These are phyloP conservation scores for Seladonia tumulorum DNA, from an alignment of 2,888 invertebrate genomes.

Conservation along the genomic window DNA sequence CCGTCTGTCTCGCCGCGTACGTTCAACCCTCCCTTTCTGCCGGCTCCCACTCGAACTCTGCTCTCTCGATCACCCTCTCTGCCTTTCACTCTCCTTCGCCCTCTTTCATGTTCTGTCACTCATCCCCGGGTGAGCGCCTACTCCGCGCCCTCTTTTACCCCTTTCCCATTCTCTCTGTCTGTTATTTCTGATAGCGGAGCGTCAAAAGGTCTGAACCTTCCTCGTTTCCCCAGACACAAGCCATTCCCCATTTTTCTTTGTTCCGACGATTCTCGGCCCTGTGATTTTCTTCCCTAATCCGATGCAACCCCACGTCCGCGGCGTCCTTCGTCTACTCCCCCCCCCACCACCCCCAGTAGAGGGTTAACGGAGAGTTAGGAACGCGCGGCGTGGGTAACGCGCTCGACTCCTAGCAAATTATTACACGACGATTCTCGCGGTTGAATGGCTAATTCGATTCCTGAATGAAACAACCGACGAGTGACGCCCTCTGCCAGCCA, in stretches of 20 bases:
- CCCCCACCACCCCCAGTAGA: not conserved
- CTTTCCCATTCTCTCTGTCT: conserved; percentile 3
- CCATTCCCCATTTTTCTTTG: conserved; percentile 36
- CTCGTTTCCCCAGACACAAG: conserved; percentile 38
- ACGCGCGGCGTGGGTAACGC: not conserved
- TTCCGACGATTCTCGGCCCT: conserved; percentile 35
- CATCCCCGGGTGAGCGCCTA: not conserved
- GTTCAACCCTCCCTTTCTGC: conserved; percentile 39
- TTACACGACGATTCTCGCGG: conserved; percentile 47
- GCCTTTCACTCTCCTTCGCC: conserved; percentile 32
- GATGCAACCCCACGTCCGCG: not conserved
- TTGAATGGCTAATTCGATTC: conserved; percentile 56
- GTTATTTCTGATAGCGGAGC: conserved; percentile 30
- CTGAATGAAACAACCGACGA: conserved; percentile 35
- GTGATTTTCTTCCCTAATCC: conserved; percentile 33
- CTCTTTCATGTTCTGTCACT: conserved; percentile 26
- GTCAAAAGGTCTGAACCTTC: conserved; percentile 47
- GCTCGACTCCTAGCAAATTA: conserved; percentile 41
- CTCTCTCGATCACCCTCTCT: conserved; percentile 53
- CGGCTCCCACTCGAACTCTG: conserved; percentile 52
- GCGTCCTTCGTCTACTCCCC: too few relatives aligned
- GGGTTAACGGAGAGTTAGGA: not conserved
- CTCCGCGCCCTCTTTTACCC: conserved; percentile 2
- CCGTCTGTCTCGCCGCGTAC: conserved; percentile 23
- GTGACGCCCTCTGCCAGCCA: conserved; percentile 40